These are phyloP conservation scores for Yponomeuta plumbellus DNA, from an alignment of 2,888 invertebrate genomes.

Conservation along the genomic window DNA sequence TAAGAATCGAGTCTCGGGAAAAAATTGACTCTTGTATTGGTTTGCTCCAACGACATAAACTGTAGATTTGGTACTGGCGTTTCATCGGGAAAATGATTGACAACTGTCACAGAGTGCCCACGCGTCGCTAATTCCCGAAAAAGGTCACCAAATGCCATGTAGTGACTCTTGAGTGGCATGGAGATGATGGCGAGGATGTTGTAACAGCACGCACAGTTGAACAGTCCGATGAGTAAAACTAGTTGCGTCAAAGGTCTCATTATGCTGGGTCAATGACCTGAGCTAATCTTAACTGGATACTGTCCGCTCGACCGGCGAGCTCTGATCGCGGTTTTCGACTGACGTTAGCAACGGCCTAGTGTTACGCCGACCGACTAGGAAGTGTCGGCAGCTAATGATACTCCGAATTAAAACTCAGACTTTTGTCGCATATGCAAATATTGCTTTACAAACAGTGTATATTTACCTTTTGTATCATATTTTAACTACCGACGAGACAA, in stretches of 20 bases:
- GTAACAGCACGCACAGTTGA: constrained; percentile 48
- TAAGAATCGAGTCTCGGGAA: constrained; percentile 29
- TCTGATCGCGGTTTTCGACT: neutral
- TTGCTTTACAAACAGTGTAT: too few species aligned
- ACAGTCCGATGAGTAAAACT: neutral
- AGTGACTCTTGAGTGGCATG: constrained; percentile 79
- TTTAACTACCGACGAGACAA: too few species aligned
- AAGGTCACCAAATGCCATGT: constrained; percentile 76
- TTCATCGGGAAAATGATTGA: constrained; percentile 75
- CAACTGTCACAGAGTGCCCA: constrained; percentile 79
- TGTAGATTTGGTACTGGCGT: constrained; percentile 64
- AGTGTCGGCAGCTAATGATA: too few species aligned
- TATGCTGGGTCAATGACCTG: neutral
- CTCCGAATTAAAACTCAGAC: too few species aligned
- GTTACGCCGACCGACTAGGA: too few species aligned
- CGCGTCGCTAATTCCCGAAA: constrained; percentile 72
- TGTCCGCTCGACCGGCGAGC: neutral
- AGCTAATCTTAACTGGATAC: neutral
- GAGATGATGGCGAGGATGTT: constrained; percentile 72
- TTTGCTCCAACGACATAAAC: constrained; percentile 65
- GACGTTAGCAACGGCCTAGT: neutral
- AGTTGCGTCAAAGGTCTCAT: neutral
- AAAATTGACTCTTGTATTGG: constrained; percentile 11
- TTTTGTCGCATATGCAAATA: too few species aligned
- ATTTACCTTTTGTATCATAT: too few species aligned